phyloP scores from a whole-genome alignment of 2,113 vertebrate genomes.

The Pseudonaja textilis region DNA sequence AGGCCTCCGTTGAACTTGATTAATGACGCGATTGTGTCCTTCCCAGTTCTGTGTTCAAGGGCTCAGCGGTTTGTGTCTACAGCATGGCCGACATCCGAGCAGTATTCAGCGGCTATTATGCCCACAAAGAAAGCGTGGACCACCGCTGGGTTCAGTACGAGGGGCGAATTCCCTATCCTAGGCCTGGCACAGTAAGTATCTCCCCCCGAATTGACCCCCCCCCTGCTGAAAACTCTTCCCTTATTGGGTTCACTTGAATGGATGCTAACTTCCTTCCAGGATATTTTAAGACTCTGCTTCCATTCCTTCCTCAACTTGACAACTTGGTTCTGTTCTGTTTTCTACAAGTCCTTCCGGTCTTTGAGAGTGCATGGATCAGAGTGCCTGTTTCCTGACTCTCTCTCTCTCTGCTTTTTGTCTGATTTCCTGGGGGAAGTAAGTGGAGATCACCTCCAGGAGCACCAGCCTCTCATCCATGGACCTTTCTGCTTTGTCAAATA shows the following conservation, averaged over 20 bases:
- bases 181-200: conserved; percentile 88
- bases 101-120: conserved; percentile 92
- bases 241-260: conserved; percentile 3
- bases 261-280: conserved; percentile 40
- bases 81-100: conserved; percentile 93
- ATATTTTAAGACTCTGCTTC: conserved; percentile 51
- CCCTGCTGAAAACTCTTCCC: neutral
- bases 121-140: conserved; percentile 93
- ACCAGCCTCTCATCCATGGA: conserved; percentile 14
- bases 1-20: accelerated
- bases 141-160: conserved; percentile 96
- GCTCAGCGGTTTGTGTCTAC: conserved; percentile 96
- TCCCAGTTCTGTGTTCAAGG: conserved; percentile 91
- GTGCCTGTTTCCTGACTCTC: conserved; percentile 36
- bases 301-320: conserved; percentile 26
- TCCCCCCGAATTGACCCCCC: neutral
- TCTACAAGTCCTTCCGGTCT: conserved; percentile 44
- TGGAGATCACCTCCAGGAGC: neutral
- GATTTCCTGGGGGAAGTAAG: neutral
- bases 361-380: conserved; percentile 45
- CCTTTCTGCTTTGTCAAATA: conserved; percentile 4
- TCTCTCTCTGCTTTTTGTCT: conserved; percentile 28
- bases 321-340: conserved; percentile 23
- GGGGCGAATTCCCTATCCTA: conserved; percentile 89
- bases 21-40: neutral